Evolutionary conservation across 2,888 invertebrate genomes (phyloP), one percentile per base, ranked within the genome.

Genomic region (Pteria penguin): DNA sequence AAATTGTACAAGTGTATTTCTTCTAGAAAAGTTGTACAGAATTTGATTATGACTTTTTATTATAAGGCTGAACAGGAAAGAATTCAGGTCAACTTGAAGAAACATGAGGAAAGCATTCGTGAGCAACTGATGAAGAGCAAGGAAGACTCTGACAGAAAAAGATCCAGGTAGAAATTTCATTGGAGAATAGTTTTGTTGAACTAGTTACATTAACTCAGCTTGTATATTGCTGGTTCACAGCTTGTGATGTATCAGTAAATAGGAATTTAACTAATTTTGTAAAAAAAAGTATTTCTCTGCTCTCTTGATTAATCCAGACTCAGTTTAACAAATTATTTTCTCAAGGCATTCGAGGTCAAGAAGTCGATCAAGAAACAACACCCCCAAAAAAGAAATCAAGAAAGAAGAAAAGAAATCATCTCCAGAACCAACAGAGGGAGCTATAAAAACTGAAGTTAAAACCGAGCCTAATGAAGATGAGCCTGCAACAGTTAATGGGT

Each of bases 1-100:
- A n/a, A n/a, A n/a, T n/a, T n/a, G n/a, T n/a, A n/a, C n/a, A n/a
- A n/a, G n/a, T n/a, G n/a, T n/a, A n/a, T n/a, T n/a, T 45, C 45
- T 45, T 11, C 45, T 45, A 11, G 45, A 26, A 18, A 14, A 24
- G 55, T 8, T 8, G 4, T 18, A 55, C 5, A 55, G 22, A 8
- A 4, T 26, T 27, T 8, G 32, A 3, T 45, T 22, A 4, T 33
- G 29, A 22, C 5, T 14, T 60, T 36, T 31, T 70, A 73, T 61
- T 80, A 85, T 81, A 85, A 95, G 95, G 96, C 96, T 91, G 96
- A 96, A 82, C 95, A 96, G 91, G 96, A 96, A 76, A 95, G 95
- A 89, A 95, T 96, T 74, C 94, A 94, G 88, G 94, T 93, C 36
- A 93, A 93, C 26, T 82, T 94, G 75, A 93, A 93, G 79, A 93